Evolutionary conservation across 2,113 vertebrate species (phyloP).

Genomic region (Columbina picui): DNA sequence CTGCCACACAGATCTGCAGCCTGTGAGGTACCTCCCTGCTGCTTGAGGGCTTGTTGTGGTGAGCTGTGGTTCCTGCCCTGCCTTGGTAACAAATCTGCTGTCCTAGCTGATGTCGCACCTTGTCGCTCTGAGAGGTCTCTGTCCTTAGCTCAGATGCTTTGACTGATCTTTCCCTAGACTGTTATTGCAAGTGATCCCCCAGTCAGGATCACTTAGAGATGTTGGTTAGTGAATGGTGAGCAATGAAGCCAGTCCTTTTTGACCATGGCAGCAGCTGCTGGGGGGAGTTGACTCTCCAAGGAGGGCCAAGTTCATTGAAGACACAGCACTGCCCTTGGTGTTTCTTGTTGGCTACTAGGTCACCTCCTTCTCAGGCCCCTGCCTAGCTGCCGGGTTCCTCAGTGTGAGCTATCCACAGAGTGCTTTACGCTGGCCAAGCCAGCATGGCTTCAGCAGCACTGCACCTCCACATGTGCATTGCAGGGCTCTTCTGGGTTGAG

Average conservation of each 20-base stretch:
- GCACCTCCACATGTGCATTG: fast-evolving
- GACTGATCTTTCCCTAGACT: neutral
- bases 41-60: neutral
- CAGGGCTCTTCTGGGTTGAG: neutral
- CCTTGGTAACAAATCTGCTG: neutral
- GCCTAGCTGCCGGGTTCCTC: neutral
- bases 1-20: neutral
- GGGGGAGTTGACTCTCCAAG: fast-evolving
- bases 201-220: neutral
- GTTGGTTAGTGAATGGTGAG: too few species aligned
- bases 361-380: neutral
- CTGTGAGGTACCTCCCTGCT: neutral
- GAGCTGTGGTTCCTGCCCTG: neutral
- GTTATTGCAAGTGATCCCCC: neutral
- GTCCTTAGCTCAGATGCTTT: neutral
- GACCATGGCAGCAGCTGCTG: neutral
- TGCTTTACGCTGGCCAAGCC: neutral
- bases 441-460: neutral
- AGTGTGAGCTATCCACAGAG: neutral
- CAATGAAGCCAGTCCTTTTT: neutral
- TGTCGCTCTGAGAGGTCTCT: neutral
- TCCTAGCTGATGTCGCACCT: neutral
- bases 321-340: neutral
- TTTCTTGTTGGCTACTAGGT: neutral
- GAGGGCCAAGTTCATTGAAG: neutral